Evolutionary conservation across 2,113 vertebrate genomes (phyloP).

Genomic region (Gopherus flavomarginatus): DNA sequence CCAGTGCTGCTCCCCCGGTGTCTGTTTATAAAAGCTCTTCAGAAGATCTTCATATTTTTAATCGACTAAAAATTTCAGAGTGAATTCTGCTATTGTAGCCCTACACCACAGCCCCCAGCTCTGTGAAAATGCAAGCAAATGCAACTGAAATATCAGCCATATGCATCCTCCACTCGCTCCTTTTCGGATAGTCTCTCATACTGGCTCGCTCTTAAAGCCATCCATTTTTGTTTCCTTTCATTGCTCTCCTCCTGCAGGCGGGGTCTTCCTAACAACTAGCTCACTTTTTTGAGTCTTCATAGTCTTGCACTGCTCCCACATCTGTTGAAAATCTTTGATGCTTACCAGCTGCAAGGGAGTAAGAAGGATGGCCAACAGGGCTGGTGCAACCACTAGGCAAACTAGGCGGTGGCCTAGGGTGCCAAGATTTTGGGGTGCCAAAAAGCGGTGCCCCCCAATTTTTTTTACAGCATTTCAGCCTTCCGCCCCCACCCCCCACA

Average conservation of each 20-base stretch:
- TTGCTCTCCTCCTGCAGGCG: not conserved
- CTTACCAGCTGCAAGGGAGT: accelerated
- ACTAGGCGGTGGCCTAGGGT: too few relatives aligned
- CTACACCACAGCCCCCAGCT: not conserved
- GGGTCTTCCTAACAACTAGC: not conserved
- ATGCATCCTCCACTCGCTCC: accelerated
- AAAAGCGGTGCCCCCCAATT: too few relatives aligned
- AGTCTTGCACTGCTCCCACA: not conserved
- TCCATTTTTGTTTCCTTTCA: accelerated
- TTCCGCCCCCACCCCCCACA: too few relatives aligned
- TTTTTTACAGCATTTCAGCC: too few relatives aligned
- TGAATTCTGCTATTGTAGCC: not conserved
- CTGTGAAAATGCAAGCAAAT: not conserved
- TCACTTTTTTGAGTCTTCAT: not conserved
- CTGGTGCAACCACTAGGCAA: too few relatives aligned
- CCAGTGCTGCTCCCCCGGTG: not conserved
- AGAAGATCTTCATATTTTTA: not conserved
- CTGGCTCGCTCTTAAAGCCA: not conserved
- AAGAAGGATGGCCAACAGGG: not conserved
- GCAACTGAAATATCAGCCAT: not conserved
- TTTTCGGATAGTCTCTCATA: too few relatives aligned
- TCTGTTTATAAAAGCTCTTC: not conserved
- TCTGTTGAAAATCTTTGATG: not conserved
- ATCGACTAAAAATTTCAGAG: not conserved
- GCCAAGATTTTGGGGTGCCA: too few relatives aligned